Percentiles rank a stretch among this genome's conserved stretches.
Conservation (phyloP, 2,113 vertebrate species). For the Hippocampus abdominalis region DNA sequence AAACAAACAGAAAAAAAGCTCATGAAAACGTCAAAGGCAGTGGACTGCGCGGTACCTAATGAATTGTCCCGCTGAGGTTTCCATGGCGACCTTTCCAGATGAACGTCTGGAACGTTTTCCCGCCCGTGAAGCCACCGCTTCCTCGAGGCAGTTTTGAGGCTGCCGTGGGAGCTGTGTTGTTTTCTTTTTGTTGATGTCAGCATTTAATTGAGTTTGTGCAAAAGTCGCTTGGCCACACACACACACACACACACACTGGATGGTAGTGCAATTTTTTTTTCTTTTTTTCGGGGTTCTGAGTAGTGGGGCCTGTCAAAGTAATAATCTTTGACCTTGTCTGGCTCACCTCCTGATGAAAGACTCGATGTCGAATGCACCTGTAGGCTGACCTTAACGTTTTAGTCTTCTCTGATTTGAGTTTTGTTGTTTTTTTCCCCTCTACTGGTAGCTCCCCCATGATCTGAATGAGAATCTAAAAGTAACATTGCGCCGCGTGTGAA, state of each 20-base stretch:
- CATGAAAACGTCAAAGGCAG: not conserved
- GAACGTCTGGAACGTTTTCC: not conserved
- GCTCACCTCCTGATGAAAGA: conserved; percentile 28
- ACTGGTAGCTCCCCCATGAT: not conserved
- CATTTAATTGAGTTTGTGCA: conserved; percentile 43
- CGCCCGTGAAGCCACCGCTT: not conserved
- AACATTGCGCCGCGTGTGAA: not conserved
- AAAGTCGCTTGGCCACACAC: conserved; percentile 22
- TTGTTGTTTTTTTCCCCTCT: not conserved
- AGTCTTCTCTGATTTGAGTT: conserved; percentile 8
- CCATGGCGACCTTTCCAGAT: conserved; percentile 1
- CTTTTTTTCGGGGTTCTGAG: conserved; percentile 31
- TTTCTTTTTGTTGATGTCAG: conserved; percentile 40
- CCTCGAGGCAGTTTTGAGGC: conserved; percentile 18
- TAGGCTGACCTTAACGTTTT: conserved; percentile 20
- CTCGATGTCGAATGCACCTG: conserved; percentile 9
- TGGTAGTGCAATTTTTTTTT: not conserved
- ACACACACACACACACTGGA: conserved; percentile 11
- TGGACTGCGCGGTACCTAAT: not conserved
- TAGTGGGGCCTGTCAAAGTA: conserved; percentile 27
- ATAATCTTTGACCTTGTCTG: conserved; percentile 21
- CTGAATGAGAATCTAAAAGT: not conserved
- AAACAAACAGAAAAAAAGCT: not conserved
- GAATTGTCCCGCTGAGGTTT: not conserved
- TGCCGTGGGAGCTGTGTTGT: conserved; percentile 11